These are phyloP conservation scores for Cryptotis parvus DNA, from an alignment of 2,113 vertebrate species.

Conservation along the genomic window DNA sequence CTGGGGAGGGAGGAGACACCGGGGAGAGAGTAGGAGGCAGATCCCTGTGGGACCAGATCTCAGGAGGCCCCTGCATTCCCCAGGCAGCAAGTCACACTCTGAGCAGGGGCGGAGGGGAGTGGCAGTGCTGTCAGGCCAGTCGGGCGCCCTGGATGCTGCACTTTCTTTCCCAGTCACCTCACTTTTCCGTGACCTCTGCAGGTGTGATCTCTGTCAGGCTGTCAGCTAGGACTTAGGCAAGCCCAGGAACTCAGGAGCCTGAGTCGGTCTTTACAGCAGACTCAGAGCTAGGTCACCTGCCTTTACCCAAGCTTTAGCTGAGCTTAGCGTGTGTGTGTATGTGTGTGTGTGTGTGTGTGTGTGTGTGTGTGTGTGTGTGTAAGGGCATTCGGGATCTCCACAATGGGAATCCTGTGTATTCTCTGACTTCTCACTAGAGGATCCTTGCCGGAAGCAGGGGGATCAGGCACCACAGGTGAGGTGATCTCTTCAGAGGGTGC, in stretches of 20 bases:
- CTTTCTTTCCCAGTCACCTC: constrained; percentile 26
- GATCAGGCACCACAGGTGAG: not conserved
- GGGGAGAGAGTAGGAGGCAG: constrained; percentile 61
- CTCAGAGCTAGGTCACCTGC: not conserved
- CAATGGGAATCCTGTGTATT: not conserved
- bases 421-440: not conserved
- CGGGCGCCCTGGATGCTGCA: constrained; percentile 1
- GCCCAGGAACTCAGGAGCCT: not conserved
- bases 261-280: not conserved
- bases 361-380: not conserved
- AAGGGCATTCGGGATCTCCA: not conserved
- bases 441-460: not conserved
- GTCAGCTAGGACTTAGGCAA: constrained; percentile 20
- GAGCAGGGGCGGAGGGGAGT: constrained; percentile 54
- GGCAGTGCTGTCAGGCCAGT: not conserved
- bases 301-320: not conserved
- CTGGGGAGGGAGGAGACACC: not conserved
- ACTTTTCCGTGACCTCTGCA: constrained; percentile 32
- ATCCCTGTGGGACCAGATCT: not conserved
- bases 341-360: not conserved
- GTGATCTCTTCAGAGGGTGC: not conserved
- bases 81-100: constrained; percentile 64
- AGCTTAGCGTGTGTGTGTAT: not conserved
- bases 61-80: constrained; percentile 61
- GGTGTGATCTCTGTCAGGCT: not conserved